Evolutionary conservation across 2,888 invertebrate genomes (phyloP), one percentile per base, ranked within the genome.

Genomic region (Amitus sp.): DNA sequence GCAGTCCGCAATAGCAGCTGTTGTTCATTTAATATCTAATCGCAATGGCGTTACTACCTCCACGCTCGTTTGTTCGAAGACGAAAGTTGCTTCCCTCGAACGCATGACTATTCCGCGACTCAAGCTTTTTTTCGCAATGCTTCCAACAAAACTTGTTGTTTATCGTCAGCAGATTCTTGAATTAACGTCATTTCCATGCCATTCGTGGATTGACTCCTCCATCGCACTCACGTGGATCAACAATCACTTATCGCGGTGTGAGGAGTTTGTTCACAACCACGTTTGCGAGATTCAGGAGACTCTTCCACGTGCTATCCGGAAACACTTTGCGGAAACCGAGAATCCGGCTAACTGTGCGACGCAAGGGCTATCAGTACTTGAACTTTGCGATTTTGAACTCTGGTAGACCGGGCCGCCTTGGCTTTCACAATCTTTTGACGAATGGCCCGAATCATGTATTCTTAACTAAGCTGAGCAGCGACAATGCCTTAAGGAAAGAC

Each of bases 161-260:
- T 23, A 23, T 7, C 4, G 3, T 3, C 23, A 7, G 23, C 4
- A 23, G 7, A 7, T 23, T 3, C 23, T 23, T 7, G 23, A 23
- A 7, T 5, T 3, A 3, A 7, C 4, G 23, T 3, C 3, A 5
- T 7, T 23, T 23, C 23, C 23, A 7, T 23, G 23, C 7, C 19
- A 18, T 47, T 47, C 34, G 13, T 47, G 37, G 47, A 18, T 34
- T 1, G 47, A 47, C n/a, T 33, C 47, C 1, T 18, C 47, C 1
- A 47, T 47, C n/a, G 47, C 19, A n/a, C 12, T 47, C 2, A 34
- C 47, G 18, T 47, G 47, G 47, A 2, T 47, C 1, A 47, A 28
- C 15, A 10, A 9, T 5, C 18, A 12, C 34, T 19, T 34, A 6
- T 30, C 30, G 6, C 15, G 34, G 9, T 47, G 33, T 19, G 34